Conservation (phyloP, 2,888 invertebrate species). For the Phoenoteleia sp. region DNA sequence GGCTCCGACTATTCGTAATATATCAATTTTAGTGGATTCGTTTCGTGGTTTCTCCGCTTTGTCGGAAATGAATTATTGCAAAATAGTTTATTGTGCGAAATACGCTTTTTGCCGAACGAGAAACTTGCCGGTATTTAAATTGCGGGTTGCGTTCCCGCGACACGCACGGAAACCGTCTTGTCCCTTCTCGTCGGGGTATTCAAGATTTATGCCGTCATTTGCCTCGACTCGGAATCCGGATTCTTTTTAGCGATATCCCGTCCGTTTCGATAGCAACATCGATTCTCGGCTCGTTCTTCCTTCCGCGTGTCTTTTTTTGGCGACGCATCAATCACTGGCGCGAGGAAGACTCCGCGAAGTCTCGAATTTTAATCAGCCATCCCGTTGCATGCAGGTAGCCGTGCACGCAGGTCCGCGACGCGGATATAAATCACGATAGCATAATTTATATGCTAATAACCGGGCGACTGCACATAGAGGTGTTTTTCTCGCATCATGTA, state of each 20-base stretch:
- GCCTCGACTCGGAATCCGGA: too few relatives aligned
- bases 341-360: constrained; percentile 25
- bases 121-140: constrained; percentile 28
- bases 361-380: constrained; percentile 80
- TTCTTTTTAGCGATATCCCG: too few relatives aligned
- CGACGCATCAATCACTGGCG: constrained; percentile 30
- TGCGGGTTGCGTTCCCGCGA: too few relatives aligned
- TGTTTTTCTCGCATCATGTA: constrained; percentile 56
- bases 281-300: too few relatives aligned
- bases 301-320: background rate
- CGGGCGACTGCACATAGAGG: constrained; percentile 72
- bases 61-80: constrained; percentile 21
- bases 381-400: constrained; percentile 56
- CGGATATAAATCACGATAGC: constrained; percentile 85
- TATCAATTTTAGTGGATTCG: constrained; percentile 46
- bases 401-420: constrained; percentile 61
- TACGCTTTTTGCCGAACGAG: background rate
- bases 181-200: too few relatives aligned
- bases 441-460: constrained; percentile 86
- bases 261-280: too few relatives aligned
- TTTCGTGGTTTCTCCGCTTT: constrained; percentile 51
- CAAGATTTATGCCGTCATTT: too few relatives aligned
- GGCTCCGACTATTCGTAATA: constrained; percentile 19
- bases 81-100: background rate
- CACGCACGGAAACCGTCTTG: too few relatives aligned